These are phyloP conservation scores for Cyanoramphus novaezelandiae DNA, from an alignment of 2,113 vertebrate species.

Conservation along the genomic window DNA sequence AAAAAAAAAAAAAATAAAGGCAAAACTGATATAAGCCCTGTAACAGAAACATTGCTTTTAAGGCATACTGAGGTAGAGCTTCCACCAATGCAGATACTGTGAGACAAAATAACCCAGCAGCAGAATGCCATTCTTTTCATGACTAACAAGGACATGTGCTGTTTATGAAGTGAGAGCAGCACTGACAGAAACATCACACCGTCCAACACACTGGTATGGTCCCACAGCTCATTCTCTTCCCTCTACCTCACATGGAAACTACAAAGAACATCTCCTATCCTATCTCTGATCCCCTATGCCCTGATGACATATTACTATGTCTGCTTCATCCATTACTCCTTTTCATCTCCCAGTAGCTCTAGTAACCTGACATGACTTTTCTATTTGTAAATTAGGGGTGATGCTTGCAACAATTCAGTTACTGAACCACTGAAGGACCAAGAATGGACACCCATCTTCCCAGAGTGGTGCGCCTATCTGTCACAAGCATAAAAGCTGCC, in stretches of 20 bases:
- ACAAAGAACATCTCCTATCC: background rate
- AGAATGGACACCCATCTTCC: background rate
- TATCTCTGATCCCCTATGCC: background rate
- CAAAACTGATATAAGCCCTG: rapidly evolving
- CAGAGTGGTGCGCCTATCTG: background rate
- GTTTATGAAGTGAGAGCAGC: background rate
- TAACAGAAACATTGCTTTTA: background rate
- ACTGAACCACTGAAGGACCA: background rate
- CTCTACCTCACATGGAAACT: background rate
- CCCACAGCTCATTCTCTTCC: background rate
- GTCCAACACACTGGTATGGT: rapidly evolving
- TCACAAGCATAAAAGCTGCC: background rate
- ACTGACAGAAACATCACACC: rapidly evolving
- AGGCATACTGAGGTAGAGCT: background rate
- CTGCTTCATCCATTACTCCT: background rate
- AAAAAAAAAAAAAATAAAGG: background rate
- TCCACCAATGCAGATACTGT: background rate
- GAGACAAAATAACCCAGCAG: background rate
- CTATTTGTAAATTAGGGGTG: background rate
- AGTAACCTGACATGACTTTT: rapidly evolving
- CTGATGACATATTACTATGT: background rate
- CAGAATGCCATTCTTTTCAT: background rate
- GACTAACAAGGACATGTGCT: background rate
- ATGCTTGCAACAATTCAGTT: background rate
- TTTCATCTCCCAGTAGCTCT: background rate